Evolutionary conservation across 2,113 vertebrate genomes (phyloP).

Genomic region (Perccottus glenii): DNA sequence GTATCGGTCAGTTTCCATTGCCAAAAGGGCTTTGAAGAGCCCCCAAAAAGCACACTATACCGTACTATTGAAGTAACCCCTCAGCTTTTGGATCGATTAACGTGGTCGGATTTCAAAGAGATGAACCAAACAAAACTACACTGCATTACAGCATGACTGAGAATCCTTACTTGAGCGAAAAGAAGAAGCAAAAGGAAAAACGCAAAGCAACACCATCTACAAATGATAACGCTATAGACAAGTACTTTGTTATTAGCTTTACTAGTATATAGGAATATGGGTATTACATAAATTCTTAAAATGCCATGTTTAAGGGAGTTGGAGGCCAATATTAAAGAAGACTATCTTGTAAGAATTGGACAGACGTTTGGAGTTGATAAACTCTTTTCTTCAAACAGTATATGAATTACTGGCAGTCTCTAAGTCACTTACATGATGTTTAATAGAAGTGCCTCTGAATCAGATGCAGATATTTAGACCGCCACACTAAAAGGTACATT

Average conservation of each 20-base stretch:
- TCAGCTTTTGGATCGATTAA: too few relatives aligned
- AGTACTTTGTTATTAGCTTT: slow-evolving; percentile 69
- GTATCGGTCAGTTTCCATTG: too few relatives aligned
- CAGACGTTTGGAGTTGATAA: slow-evolving; percentile 83
- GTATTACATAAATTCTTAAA: neutral
- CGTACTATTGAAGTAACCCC: too few relatives aligned
- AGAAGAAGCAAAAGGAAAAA: too few relatives aligned
- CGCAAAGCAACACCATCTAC: too few relatives aligned
- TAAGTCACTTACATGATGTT: slow-evolving; percentile 77
- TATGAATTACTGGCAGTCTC: slow-evolving; percentile 88
- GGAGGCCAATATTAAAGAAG: slow-evolving; percentile 82
- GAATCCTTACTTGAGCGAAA: too few relatives aligned
- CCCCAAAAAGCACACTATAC: too few relatives aligned
- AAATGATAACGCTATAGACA: slow-evolving; percentile 50
- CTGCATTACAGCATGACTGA: too few relatives aligned
- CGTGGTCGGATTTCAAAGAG: too few relatives aligned
- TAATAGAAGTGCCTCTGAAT: slow-evolving; percentile 92
- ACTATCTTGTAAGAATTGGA: slow-evolving; percentile 86
- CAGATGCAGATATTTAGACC: slow-evolving; percentile 89
- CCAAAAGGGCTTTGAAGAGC: too few relatives aligned
- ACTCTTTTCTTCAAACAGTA: slow-evolving; percentile 83
- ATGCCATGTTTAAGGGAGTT: slow-evolving; percentile 76
- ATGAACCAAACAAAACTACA: too few relatives aligned
- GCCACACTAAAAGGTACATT: slow-evolving; percentile 88
- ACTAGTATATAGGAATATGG: neutral